phyloP scores from a whole-genome alignment of 2,888 invertebrate genomes.

The Tanypteryx hageni region DNA sequence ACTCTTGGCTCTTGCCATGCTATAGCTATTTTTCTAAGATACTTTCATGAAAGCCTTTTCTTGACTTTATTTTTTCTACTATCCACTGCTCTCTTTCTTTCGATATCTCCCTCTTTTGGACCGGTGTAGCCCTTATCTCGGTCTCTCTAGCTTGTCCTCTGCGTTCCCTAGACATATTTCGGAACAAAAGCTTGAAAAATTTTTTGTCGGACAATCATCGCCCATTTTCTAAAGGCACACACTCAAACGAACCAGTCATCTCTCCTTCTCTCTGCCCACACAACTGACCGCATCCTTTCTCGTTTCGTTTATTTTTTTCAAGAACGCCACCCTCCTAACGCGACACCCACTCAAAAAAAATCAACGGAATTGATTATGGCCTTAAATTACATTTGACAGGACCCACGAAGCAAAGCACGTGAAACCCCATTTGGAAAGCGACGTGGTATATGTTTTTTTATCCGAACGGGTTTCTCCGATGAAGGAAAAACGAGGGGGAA shows the following conservation, averaged over 20 bases:
- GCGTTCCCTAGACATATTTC: too few relatives aligned
- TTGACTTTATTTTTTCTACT: too few relatives aligned
- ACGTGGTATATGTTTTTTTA: background rate
- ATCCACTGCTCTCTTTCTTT: too few relatives aligned
- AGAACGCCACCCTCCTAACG: background rate
- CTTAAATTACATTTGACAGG: slow-evolving; percentile 19
- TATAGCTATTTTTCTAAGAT: too few relatives aligned
- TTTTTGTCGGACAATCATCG: slow-evolving; percentile 1
- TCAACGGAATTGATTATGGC: background rate
- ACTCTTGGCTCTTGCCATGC: too few relatives aligned
- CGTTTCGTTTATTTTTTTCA: background rate
- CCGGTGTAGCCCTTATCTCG: too few relatives aligned
- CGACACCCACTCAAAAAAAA: background rate
- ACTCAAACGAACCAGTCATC: background rate
- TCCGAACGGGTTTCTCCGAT: background rate
- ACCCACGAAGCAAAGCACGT: background rate
- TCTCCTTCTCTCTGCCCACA: background rate
- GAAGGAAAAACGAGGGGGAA: background rate
- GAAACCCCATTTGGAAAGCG: background rate
- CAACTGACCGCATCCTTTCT: slow-evolving; percentile 13
- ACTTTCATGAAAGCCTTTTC: too few relatives aligned
- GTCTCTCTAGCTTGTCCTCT: too few relatives aligned
- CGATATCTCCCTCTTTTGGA: too few relatives aligned
- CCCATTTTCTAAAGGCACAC: background rate
- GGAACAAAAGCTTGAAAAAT: background rate